Percentiles rank a stretch among this genome's conserved stretches.
Evolutionary conservation across 2,113 vertebrate species (phyloP).

Genomic region (Rhineura floridana): DNA sequence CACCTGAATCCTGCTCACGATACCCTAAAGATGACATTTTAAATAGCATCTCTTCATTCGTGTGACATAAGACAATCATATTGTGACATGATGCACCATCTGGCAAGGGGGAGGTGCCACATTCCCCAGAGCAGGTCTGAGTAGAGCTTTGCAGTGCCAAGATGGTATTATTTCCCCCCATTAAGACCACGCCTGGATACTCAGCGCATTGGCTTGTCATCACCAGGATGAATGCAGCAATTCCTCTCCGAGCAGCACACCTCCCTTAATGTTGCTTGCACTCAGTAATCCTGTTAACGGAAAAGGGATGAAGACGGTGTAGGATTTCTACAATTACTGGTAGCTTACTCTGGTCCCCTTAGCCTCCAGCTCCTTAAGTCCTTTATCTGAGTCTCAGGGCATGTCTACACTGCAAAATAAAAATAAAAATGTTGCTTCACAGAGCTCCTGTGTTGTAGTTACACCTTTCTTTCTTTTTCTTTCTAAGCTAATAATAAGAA

Average conservation of each 20-base stretch:
- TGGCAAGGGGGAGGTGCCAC: conserved; percentile 58
- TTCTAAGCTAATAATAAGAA: too few relatives aligned
- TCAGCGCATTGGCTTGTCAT: conserved; percentile 48
- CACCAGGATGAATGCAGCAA: background rate
- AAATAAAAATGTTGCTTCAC: background rate
- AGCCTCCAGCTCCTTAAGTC: fast-evolving
- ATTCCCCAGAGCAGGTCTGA: conserved; percentile 13
- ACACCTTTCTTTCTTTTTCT: too few relatives aligned
- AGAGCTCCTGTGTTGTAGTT: background rate
- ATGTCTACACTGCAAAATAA: background rate
- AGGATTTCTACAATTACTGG: background rate
- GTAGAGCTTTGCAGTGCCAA: conserved; percentile 45
- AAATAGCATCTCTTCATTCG: conserved; percentile 74
- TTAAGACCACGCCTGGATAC: conserved; percentile 44
- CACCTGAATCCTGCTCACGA: conserved; percentile 22
- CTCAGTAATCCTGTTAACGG: background rate
- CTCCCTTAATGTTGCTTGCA: background rate
- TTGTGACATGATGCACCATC: conserved; percentile 57
- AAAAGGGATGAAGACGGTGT: background rate
- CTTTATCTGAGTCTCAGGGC: fast-evolving
- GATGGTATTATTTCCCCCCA: conserved; percentile 68
- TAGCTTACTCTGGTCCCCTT: background rate
- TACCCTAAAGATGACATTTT: conserved; percentile 66
- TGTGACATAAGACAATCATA: conserved; percentile 66
- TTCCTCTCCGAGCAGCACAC: fast-evolving